Conservation (phyloP, 1,140 invertebrate species). For the Ceratosolen solmsi region DNA sequence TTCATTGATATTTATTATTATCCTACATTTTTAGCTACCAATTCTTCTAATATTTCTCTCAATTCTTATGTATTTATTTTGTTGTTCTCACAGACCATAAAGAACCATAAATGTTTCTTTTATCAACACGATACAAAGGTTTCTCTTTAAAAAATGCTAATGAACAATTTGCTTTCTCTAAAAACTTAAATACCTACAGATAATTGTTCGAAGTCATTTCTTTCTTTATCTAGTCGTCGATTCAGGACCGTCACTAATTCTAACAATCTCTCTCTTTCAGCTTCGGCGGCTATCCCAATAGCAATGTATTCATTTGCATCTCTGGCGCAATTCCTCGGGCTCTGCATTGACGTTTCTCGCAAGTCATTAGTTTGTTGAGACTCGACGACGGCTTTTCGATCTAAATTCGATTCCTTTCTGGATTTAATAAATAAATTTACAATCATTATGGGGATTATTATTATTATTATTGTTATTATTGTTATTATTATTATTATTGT, state of each 20-base stretch:
- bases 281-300: conserved; percentile 72
- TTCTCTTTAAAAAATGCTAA: no score
- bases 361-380: not conserved
- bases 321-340: not conserved
- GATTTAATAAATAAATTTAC: not conserved
- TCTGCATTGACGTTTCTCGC: not conserved
- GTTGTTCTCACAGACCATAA: no score
- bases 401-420: not conserved
- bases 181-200: conserved; percentile 51
- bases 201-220: conserved; percentile 59
- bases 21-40: no score
- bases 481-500: not conserved
- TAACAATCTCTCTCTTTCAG: conserved; percentile 74
- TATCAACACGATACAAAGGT: no score
- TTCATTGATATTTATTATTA: no score
- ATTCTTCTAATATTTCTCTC: no score
- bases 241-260: conserved; percentile 73
- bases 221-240: conserved; percentile 74
- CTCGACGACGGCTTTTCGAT: not conserved
- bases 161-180: not conserved
- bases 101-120: no score
- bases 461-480: not conserved
- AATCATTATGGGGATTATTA: not conserved
- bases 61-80: no score
- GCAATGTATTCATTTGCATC: conserved; percentile 66